A percentile compares a stretch with the other conserved stretches of the same genome.
These are phyloP conservation scores for Epirrhoe alternata DNA, from an alignment of 2,888 invertebrate species.

Conservation along the genomic window DNA sequence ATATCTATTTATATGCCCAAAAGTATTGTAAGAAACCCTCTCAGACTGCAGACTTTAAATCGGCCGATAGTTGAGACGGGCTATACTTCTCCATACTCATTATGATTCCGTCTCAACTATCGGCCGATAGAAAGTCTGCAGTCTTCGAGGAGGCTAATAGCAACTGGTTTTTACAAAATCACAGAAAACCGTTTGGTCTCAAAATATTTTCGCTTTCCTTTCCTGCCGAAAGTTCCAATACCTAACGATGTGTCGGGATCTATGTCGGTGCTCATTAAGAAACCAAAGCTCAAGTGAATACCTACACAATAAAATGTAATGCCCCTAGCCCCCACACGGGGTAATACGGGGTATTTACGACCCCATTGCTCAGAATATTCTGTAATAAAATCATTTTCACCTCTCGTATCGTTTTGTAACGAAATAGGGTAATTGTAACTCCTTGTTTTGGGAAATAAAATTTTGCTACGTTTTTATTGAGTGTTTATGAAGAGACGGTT, in stretches of 20 bases:
- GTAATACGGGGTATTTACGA: constrained; percentile 6
- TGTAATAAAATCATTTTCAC: constrained; percentile 38
- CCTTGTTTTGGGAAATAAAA: constrained; percentile 3
- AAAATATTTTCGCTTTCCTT: neutral
- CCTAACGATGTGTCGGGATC: neutral
- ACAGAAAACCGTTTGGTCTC: neutral
- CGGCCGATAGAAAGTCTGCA: too few relatives aligned
- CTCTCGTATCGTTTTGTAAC: constrained; percentile 31
- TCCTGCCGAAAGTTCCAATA: neutral
- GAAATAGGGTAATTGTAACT: constrained; percentile 2
- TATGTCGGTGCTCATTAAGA: neutral
- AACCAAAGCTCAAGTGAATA: constrained; percentile 4
- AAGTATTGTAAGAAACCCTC: too few relatives aligned
- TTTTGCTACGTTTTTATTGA: neutral
- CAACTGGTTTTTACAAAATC: neutral
- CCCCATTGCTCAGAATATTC: constrained; percentile 7
- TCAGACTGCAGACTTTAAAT: too few relatives aligned
- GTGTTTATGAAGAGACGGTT: neutral
- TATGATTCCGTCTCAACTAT: too few relatives aligned
- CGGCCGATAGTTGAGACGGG: too few relatives aligned
- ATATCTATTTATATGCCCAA: too few relatives aligned
- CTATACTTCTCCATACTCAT: too few relatives aligned
- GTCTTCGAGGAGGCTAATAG: too few relatives aligned
- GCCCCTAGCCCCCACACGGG: neutral
- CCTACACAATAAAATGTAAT: constrained; percentile 6